Evolutionary conservation across 2,797 vertebrate genomes (phyloP).

Genomic region (Scyliorhinus canicula): DNA sequence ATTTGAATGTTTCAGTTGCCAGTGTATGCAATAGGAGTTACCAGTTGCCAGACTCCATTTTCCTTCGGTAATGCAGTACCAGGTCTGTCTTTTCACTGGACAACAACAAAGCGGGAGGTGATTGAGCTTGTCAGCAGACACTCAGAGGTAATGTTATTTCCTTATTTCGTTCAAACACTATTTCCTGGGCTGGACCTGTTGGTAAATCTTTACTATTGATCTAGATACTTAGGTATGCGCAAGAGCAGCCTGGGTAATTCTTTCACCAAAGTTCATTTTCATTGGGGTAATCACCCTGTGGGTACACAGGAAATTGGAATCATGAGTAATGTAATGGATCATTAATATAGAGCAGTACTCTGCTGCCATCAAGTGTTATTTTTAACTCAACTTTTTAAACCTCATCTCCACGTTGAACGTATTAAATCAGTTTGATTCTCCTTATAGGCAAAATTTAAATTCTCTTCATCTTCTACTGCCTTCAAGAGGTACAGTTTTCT

Average conservation of each 20-base stretch:
- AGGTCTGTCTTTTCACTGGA: slow-evolving; percentile 58
- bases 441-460: background rate
- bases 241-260: background rate
- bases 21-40: slow-evolving; percentile 57
- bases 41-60: slow-evolving; percentile 56
- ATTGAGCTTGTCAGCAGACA: slow-evolving; percentile 56
- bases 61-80: slow-evolving; percentile 55
- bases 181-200: background rate
- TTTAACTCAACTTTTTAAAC: background rate
- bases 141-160: slow-evolving; percentile 48
- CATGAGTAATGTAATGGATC: background rate
- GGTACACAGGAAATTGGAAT: background rate
- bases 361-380: background rate
- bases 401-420: background rate
- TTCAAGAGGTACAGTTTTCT: background rate
- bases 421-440: background rate
- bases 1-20: slow-evolving; percentile 53
- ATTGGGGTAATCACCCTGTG: background rate
- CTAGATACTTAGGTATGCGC: background rate
- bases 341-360: background rate
- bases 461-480: background rate
- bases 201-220: background rate
- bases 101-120: slow-evolving; percentile 56
- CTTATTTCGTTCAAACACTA: background rate
- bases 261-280: background rate